Base-by-base conservation (phyloP, 2,888 invertebrate genomes). In the Ochropleura leucogaster region DNA sequence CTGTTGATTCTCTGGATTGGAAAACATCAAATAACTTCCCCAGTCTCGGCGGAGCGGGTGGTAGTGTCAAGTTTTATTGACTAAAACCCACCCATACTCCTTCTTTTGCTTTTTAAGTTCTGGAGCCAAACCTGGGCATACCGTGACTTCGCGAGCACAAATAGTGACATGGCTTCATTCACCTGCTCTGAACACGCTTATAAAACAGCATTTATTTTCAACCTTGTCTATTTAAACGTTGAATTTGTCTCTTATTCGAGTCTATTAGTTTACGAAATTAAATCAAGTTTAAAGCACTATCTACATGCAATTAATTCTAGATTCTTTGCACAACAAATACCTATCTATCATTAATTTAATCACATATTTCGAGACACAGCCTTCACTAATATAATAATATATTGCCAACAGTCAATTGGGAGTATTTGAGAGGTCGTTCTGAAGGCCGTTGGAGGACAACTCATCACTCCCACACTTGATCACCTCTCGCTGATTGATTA, bases 351-450 rank as follows among this genome's bases (percentile, higher is more conserved):
- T 72, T 60, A 40, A 82, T 74, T 82, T 74, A 82, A 82, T 82
- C 51, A 80, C 46, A 72, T 74, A 84, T 87, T 79, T 72, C 60
- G 40, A 76, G 63, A 70, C 44, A 47, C 63, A 71, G 64, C 83
- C 83, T 85, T 85, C 71, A 53, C 57, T 60, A n/a, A 68, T 65
- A 70, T 73, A 85, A 85, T 82, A 74, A 82, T 68, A 74, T 87
- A 77, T 82, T 79, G 70, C 79, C 42, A 76, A 78, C 71, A 75
- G 20, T 66, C 57, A 47, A 67, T 49, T 76, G 51, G 64, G 64
- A 66, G 42, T 76, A 63, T 7, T 68, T n/a, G 40, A 47, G 67
- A 87, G 76, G 83, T 87, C 66, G 42, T 4, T 20, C 3, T 47
- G 67, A 85, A 85, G 87, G 85, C 65, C 71, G 47, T 63, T 59